Evolutionary conservation across 2,888 invertebrate genomes (phyloP), one percentile per base, ranked within the genome.

Genomic region (Callinectes sapidus): DNA sequence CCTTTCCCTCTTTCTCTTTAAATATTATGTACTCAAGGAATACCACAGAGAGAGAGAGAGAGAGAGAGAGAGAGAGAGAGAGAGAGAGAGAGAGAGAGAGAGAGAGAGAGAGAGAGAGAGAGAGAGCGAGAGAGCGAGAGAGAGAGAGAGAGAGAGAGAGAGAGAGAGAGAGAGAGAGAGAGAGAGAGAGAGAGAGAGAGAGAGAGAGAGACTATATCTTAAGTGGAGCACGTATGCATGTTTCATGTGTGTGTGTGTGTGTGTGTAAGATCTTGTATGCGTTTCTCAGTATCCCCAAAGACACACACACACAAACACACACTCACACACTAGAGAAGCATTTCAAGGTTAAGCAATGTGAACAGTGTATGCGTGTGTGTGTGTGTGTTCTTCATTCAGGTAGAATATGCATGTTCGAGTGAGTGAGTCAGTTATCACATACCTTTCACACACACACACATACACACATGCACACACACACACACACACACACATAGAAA

Each of bases 61-160:
- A 16, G 32, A 86, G 86, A 86, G 28, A 16, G 86, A 86, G 86
- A 86, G 86, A 86, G 86, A 86, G 86, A 86, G 86, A 86, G 86
- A 86, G 39, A 16, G 86, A 86, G 86, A 86, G 86, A 86, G 86
- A 86, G 86, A 86, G 86, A 86, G 86, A 86, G 39, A 61, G 61
- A 61, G 61, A 18, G 14, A 61, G 13, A 0, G 61, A 23, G 86
- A 86, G 86, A 86, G 86, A 86, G 86, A 86, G 86, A 86, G 39
- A 16, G 86, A 86, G 86, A 86, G 86, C 35, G 86, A 86, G 86
- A 86, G 86, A 86, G 86, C 35, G 39, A 61, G 61, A 61, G 61
- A 18, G 14, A 61, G 13, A 0, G 61, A 32, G 16, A 32, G 39
- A 86, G 86, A 86, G 86, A 86, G 86, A 86, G 86, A 35, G 35